Conservation (phyloP, 2,113 vertebrate species). For the Brachypodius melanocephalos region DNA sequence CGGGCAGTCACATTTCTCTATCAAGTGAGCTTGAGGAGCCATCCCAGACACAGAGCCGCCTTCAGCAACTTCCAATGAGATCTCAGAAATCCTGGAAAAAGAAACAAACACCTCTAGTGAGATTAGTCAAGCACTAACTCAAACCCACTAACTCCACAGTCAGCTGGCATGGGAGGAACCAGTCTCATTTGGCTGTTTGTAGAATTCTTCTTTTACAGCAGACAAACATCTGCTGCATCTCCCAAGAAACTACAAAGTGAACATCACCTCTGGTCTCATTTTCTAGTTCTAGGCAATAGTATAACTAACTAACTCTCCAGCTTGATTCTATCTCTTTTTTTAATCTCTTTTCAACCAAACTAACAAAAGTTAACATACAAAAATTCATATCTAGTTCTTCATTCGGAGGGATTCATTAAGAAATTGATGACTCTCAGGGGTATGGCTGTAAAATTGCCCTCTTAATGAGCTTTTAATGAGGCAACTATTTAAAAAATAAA, state of each 20-base stretch:
- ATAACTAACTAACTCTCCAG: background rate
- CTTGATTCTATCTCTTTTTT: background rate
- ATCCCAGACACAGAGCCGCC: conserved; percentile 69
- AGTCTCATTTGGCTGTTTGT: background rate
- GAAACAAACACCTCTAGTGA: background rate
- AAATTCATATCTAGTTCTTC: background rate
- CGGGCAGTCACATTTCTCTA: conserved; percentile 91
- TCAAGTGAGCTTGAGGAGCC: conserved; percentile 80
- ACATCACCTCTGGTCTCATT: background rate
- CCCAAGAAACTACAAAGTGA: background rate
- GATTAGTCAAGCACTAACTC: background rate
- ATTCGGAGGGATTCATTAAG: conserved; percentile 44
- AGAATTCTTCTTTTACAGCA: background rate
- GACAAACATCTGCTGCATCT: background rate
- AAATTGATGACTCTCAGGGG: conserved; percentile 32
- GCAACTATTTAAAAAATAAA: conserved; percentile 11
- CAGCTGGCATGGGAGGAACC: background rate
- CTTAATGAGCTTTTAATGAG: conserved; percentile 65
- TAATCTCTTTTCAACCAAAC: conserved; percentile 7
- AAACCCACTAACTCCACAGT: background rate
- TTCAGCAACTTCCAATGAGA: conserved; percentile 88
- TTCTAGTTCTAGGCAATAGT: background rate
- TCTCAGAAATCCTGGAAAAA: conserved; percentile 89
- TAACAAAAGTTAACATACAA: background rate
- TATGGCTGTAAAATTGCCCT: conserved; percentile 22